These are phyloP conservation scores for Arbacia lixula DNA, from an alignment of 53 echinoderm and acorn worm genomes.

Conservation along the genomic window DNA sequence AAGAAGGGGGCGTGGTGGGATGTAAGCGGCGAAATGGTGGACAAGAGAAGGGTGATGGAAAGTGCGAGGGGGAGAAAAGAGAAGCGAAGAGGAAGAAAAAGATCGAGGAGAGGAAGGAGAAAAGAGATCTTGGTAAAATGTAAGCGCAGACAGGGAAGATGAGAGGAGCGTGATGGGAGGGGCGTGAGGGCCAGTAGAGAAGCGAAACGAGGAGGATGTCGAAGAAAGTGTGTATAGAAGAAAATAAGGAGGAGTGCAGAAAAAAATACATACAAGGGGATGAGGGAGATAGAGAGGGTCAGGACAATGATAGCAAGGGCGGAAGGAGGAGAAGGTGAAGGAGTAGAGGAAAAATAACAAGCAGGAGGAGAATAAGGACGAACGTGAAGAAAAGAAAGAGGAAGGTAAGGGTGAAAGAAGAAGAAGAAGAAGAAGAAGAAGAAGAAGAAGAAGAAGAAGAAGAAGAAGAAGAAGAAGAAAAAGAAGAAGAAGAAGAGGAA, in stretches of 20 bases:
- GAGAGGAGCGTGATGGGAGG: not conserved
- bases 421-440: not conserved
- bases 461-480: not conserved
- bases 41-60: too few species aligned
- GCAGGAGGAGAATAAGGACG: not conserved
- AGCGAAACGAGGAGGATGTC: too few species aligned
- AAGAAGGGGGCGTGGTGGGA: too few species aligned
- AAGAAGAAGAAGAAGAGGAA: not conserved
- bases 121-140: not conserved
- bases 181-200: not conserved
- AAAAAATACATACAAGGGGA: not conserved
- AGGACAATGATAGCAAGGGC: not conserved
- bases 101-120: not conserved
- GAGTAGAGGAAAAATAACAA: not conserved
- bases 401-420: not conserved
- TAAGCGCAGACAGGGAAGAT: not conserved
- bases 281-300: not conserved
- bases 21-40: too few species aligned
- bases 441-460: not conserved
- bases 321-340: not conserved
- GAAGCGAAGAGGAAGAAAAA: not conserved
- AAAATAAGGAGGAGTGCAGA: not conserved
- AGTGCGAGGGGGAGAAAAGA: not conserved
- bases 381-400: not conserved
- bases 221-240: not conserved